Percentiles rank a stretch among this genome's conserved stretches.
These are phyloP conservation scores for Ptilodon capucinus DNA, from an alignment of 2,888 invertebrate genomes.

Conservation along the genomic window DNA sequence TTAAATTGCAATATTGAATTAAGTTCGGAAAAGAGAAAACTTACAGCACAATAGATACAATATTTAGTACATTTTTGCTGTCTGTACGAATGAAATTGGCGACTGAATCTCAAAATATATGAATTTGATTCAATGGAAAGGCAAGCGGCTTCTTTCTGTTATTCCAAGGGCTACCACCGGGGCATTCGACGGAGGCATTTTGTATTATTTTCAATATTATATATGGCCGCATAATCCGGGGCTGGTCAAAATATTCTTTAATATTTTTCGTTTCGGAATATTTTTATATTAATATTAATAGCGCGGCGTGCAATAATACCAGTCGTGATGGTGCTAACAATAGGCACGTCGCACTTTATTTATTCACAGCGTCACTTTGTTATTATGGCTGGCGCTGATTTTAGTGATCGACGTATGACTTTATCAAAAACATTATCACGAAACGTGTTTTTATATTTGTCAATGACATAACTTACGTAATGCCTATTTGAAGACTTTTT, in stretches of 20 bases:
- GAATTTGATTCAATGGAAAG: conserved; percentile 83
- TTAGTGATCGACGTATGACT: not conserved
- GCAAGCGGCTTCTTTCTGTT: conserved; percentile 81
- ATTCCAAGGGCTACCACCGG: conserved; percentile 80
- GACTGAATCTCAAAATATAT: conserved; percentile 83
- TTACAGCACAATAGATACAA: not conserved
- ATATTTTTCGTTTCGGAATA: conserved; percentile 40
- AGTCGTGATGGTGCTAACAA: conserved; percentile 15
- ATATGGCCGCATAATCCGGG: conserved; percentile 61
- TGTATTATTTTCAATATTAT: conserved; percentile 73
- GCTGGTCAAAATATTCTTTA: conserved; percentile 58
- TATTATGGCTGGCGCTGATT: not conserved
- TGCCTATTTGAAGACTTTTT: not conserved
- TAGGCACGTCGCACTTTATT: conserved; percentile 4
- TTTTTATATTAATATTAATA: conserved; percentile 38
- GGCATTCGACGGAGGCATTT: conserved; percentile 55
- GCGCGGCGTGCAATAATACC: conserved; percentile 5
- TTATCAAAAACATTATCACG: not conserved
- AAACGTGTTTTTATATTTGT: not conserved
- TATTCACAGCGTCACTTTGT: not conserved
- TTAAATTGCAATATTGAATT: no score
- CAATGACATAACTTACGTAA: not conserved
- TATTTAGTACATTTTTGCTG: conserved; percentile 41
- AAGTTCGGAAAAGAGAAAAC: no score
- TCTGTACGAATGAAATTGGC: conserved; percentile 79